Base-by-base conservation (phyloP, 1,140 invertebrate species). In the Calycopis cecrops region DNA sequence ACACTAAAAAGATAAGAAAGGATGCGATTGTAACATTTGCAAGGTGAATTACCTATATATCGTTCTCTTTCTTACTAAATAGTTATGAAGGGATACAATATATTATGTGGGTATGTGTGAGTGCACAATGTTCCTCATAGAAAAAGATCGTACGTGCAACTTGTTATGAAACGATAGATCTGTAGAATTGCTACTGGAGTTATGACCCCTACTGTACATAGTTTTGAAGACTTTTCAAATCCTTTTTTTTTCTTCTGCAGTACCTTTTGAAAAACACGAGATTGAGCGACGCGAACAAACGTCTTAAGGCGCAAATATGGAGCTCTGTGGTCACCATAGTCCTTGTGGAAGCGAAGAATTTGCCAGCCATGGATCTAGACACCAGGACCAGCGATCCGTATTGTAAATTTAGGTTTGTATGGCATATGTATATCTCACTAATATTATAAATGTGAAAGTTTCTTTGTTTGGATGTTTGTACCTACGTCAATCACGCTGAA, bases 291-390 rank as follows among this genome's bases (percentile, higher is more conserved):
- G 92, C 94, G 48, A 95, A 94, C 72, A 92, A 93, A 73, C 90
- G 93, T 52, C 76, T 96, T 28, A 97, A 97, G 81, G 96, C 93
- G 16, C 96, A 98, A 87, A 96, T 97, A 83, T 98, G 96, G 96
- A 96, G 94, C 79, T 96, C 95, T 0, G 96, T 98, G 44, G 96
- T 99, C 4, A 99, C 97, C 14, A 97, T 99, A 62, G 94, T 99
- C 2, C 89, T 99, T 57, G 94, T 99, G 6, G 97, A 99, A 85
- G 98, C 96, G 4, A 96, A 94, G 86, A 95, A 97, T 79, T 90
- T 99, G 8, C 89, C 94, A 10, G 91, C 95, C 7, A 96, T 96
- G 91, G 95, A 98, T 78, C 91, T 96, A 63, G 97, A 98, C 75
- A 91, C 88, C 1, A 94, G 96, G 49, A 90, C 94, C 35, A 96